Base-by-base conservation (phyloP, 2,113 vertebrate species). In the Hippopotamus amphibius region DNA sequence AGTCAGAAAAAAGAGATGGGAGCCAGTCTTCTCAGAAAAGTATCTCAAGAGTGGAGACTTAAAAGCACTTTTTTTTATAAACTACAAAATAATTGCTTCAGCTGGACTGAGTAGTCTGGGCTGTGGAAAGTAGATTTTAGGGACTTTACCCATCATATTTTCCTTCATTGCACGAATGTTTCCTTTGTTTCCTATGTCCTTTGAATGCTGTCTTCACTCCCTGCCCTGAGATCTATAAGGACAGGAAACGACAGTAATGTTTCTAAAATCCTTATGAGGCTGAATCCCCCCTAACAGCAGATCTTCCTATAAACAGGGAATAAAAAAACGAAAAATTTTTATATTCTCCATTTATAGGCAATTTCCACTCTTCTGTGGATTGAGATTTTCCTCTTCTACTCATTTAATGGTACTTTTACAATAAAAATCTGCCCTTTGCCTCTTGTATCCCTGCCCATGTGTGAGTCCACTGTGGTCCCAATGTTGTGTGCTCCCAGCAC, bases 1-100 rank as follows among this genome's bases (percentile, higher is more conserved):
- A 43, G 85, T 37, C 57, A 79, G 37, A 97, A 87, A 17, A 97
- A 68, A 96, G 2, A 59, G 46, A 95, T 86, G 1, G 7, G 21
- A 95, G 48, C 14, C 26, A 88, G 30, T 33, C 2, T 43, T 96
- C 30, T 92, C 69, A 61, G 68, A 61, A 71, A 83, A 87, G 68
- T 14, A 65, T 11, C 22, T 68, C 28, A 61, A 59, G 37, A 84
- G 26, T 50, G n/a, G 53, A 22, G 74, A 30, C 30, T 71, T 26
- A 26, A 2, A 10, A 37, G 55, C 15, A 13, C 37, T 43, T 43
- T 65, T 16, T 55, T n/a, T 74, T 28, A 69, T 59, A 17, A 91
- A 7, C 61, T 8, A 74, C 17, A 37, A 37, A 37, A 37, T 37
- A 37, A 37, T 37, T 28, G 33, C 82, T 43, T 55, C 4, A 11